Evolutionary conservation across 1,140 invertebrate species (phyloP), one percentile per base, ranked within the genome.

Genomic region (Apis laboriosa): DNA sequence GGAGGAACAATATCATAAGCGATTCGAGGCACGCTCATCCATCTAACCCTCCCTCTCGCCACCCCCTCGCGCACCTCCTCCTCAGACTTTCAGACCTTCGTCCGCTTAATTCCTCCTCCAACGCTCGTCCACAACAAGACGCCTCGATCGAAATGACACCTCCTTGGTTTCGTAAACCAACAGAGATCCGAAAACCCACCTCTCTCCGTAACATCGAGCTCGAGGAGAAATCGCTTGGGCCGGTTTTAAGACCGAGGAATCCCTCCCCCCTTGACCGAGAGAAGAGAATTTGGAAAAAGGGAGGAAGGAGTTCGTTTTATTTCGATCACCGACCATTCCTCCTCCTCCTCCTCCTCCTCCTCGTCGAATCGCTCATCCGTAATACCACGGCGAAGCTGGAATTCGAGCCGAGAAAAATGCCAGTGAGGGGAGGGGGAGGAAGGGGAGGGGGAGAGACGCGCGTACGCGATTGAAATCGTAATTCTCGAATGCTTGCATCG

Each of bases 1-100:
- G 76, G 53, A 80, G 79, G 85, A 87, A 89, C 88, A 90, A 89
- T 88, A 89, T 91, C 87, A 88, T 90, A 90, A 91, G 88, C 88
- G 86, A 91, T 91, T 90, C 90, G 81, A 86, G 74, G 87, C 90
- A 91, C 90, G 89, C 83, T 85, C 77, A 61, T 64, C 76, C 24
- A 72, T 72, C 83, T 73, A 72, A 53, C 80, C 70, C 67, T 84
- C 74, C 82, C 66, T 34, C 34, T 34, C 3, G 0, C 34, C 34
- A 34, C 7, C 55, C 2, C 4, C 64, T 86, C 81, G 88, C 80
- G 84, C 84, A 84, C 53, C 85, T 77, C 83, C 67, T 53, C 55
- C 34, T 58, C 53, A 3, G 34, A 34, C 34, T 34, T 21, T 51
- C 21, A n/a, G 13, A 12, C 24, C 58, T 43, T 74, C 51, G 28